phyloP scores from a whole-genome alignment of 53 echinoderm and acorn worm genomes.

The Hippasteria phrygiana region DNA sequence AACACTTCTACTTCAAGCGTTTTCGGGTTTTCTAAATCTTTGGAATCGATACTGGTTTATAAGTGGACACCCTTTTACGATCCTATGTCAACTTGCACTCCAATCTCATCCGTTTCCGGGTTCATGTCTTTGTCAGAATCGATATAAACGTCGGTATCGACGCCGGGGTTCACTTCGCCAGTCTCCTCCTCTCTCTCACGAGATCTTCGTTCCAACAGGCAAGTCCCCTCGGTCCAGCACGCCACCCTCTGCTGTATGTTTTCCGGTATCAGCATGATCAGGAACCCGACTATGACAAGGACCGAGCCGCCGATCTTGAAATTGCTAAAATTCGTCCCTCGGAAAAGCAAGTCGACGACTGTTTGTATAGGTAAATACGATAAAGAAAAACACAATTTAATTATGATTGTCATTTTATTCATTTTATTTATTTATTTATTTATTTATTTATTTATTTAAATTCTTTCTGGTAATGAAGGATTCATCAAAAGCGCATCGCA shows the following conservation, averaged over 20 bases:
- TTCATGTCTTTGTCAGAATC: background rate
- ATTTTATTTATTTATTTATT: too few relatives aligned
- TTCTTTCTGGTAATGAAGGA: too few relatives aligned
- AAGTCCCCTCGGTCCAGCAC: constrained; percentile 77
- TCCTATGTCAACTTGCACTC: constrained; percentile 16
- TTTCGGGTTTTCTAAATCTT: too few relatives aligned
- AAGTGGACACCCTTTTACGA: background rate
- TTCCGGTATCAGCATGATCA: constrained; percentile 94
- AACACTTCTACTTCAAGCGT: too few relatives aligned
- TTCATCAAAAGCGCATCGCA: too few relatives aligned
- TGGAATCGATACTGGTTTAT: background rate
- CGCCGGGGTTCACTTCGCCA: constrained; percentile 2
- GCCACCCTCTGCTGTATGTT: constrained; percentile 77
- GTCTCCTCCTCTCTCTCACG: background rate
- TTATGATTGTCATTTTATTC: too few relatives aligned
- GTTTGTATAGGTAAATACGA: background rate
- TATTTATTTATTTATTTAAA: too few relatives aligned
- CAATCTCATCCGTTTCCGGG: constrained; percentile 13
- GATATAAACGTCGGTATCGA: background rate
- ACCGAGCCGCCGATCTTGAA: constrained; percentile 93
- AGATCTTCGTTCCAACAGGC: constrained; percentile 63
- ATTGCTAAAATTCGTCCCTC: constrained; percentile 77
- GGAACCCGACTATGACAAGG: constrained; percentile 86
- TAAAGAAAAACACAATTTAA: background rate
- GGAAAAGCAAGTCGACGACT: constrained; percentile 94